These are phyloP conservation scores for Bos indicus DNA, from an alignment of 2,113 vertebrate species.

Conservation along the genomic window DNA sequence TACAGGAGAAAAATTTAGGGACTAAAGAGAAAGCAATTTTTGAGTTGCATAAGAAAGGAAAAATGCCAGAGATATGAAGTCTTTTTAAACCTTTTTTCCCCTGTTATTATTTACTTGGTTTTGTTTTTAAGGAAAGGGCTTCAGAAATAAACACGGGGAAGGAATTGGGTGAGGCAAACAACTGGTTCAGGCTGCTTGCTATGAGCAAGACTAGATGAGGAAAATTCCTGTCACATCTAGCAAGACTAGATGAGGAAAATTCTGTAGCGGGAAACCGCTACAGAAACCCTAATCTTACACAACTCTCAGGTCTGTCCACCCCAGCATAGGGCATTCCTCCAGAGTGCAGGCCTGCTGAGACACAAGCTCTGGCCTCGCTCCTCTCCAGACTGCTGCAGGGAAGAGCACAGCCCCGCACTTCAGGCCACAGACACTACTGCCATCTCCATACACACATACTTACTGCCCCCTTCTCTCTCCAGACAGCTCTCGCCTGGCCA, in stretches of 20 bases:
- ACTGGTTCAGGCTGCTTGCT: not conserved
- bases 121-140: not conserved
- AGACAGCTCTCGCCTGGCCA: not conserved
- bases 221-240: not conserved
- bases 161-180: not conserved
- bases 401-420: no score
- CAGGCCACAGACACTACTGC: rapidly evolving
- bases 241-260: not conserved
- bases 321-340: not conserved
- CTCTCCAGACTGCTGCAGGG: not conserved
- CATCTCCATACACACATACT: rapidly evolving
- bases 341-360: not conserved
- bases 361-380: not conserved
- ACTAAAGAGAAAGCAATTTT: not conserved
- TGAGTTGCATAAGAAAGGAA: not conserved
- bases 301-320: not conserved
- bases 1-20: not conserved
- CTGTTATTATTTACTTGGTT: not conserved
- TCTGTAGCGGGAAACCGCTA: not conserved
- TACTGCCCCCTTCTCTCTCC: not conserved
- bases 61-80: not conserved
- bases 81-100: not conserved
- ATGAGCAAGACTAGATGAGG: not conserved
- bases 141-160: not conserved
- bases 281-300: not conserved